These are phyloP conservation scores for Pipra filicauda DNA, from an alignment of 2,113 vertebrate species.

Conservation along the genomic window DNA sequence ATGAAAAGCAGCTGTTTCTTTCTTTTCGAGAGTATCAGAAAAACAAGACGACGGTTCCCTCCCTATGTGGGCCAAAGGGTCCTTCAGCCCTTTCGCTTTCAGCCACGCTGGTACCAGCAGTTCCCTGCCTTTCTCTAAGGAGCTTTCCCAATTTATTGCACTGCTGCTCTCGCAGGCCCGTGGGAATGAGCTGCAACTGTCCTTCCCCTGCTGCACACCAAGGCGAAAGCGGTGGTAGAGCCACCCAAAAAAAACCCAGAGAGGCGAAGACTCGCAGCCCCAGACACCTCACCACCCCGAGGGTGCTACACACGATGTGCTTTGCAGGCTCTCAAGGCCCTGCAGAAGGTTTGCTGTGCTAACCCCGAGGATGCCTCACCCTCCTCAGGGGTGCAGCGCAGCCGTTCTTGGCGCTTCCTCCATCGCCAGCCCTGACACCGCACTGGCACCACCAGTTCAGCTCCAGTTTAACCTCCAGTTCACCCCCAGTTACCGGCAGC, in stretches of 20 bases:
- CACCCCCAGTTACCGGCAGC: neutral
- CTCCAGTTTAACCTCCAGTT: neutral
- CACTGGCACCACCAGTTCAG: neutral
- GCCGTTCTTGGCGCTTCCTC: fast-evolving
- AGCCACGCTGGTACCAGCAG: neutral
- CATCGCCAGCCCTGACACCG: neutral
- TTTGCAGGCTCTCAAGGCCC: neutral
- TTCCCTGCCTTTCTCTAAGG: neutral
- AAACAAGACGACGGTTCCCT: conserved; percentile 9
- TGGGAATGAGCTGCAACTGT: neutral
- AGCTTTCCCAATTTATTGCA: neutral
- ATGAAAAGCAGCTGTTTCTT: conserved; percentile 14
- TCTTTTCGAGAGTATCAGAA: conserved; percentile 21
- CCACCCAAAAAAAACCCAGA: neutral
- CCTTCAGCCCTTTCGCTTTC: conserved; percentile 37
- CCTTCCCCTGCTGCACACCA: neutral
- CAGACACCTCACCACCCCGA: neutral
- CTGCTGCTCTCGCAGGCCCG: neutral
- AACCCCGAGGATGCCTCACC: neutral
- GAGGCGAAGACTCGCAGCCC: neutral
- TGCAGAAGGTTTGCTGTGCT: neutral
- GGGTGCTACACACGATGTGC: neutral
- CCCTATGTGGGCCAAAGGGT: neutral
- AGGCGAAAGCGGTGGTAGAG: neutral
- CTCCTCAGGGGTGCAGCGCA: neutral